Base-by-base conservation (phyloP, 2,888 invertebrate genomes). In the Macropis europaea region DNA sequence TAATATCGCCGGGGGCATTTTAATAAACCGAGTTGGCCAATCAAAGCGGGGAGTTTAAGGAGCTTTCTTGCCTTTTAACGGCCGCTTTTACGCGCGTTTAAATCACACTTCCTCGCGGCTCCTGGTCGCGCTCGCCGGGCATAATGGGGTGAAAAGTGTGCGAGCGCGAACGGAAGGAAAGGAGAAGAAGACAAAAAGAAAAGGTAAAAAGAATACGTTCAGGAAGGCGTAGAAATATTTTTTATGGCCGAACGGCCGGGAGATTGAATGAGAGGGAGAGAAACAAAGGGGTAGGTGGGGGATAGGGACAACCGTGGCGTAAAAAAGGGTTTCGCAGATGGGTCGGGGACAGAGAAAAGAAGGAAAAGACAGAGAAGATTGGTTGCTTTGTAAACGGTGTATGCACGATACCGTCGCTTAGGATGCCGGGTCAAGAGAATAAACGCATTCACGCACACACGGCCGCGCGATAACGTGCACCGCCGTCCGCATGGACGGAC, bases 11-110 rank as follows among this genome's bases (percentile, higher is more conserved):
- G 82, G 83, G 80, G 82, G 85, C 84, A 84, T 88, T 89, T 89
- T 89, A 89, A 89, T 89, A 89, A 89, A 89, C 88, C 84, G 86
- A 88, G 86, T 87, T 84, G 82, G 84, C 88, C 84, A 89, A 90
- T 89, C 88, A 89, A 89, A 86, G 81, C 84, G 77, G 82, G 81
- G 80, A 81, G 84, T 84, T 87, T 82, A 88, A 89, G 87, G 86
- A 88, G 87, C 84, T 80, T 88, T 88, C 88, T 88, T 86, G 86
- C 87, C 83, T 89, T 89, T 90, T 90, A 89, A 89, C 89, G 88
- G 82, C 79, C 85, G 77, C 63, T 89, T 89, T 89, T 89, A 88
- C 84, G 89, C 82, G 82, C 87, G 86, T 82, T 89, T 89, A 88
- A 89, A 89, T 89, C 89, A 89, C 87, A 86, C 87, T 86, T 71